phyloP scores from a whole-genome alignment of 2,113 vertebrate genomes.

The Clinocottus analis region DNA sequence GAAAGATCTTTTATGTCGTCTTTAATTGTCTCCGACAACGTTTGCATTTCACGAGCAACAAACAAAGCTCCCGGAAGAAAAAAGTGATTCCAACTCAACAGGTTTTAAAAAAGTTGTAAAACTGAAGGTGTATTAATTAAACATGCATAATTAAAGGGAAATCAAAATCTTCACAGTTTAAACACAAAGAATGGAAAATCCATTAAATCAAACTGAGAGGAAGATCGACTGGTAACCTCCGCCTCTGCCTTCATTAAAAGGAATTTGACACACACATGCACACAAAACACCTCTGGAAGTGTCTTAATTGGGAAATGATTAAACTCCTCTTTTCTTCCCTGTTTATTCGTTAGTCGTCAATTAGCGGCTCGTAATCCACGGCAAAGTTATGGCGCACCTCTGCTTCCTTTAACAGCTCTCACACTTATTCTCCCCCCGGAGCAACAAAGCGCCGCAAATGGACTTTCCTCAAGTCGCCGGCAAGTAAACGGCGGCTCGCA shows the following conservation, averaged over 20 bases:
- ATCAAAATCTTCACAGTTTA: slow-evolving; percentile 65
- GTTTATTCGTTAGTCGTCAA: slow-evolving; percentile 71
- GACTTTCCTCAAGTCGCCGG: neutral
- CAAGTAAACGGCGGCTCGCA: neutral
- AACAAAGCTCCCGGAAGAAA: neutral
- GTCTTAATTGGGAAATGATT: slow-evolving; percentile 78
- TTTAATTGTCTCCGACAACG: slow-evolving; percentile 9
- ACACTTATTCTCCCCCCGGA: neutral
- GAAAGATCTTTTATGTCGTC: neutral
- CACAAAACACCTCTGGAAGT: slow-evolving; percentile 64
- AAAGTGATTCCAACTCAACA: slow-evolving; percentile 36
- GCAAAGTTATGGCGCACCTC: slow-evolving; percentile 13
- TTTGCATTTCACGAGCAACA: neutral
- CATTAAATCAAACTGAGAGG: slow-evolving; percentile 61
- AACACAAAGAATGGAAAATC: slow-evolving; percentile 46
- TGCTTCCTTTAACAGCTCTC: slow-evolving; percentile 3
- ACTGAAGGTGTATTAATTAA: slow-evolving; percentile 68
- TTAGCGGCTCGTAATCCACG: slow-evolving; percentile 63
- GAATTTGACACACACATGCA: slow-evolving; percentile 61
- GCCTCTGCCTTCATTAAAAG: slow-evolving; percentile 66
- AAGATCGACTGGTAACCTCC: slow-evolving; percentile 63
- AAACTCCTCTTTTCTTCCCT: slow-evolving; percentile 65
- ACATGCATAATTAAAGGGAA: slow-evolving; percentile 70
- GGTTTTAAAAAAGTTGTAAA: slow-evolving; percentile 53
- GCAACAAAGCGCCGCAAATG: neutral